Percentiles rank a stretch among this genome's conserved stretches.
Evolutionary conservation across 2,888 invertebrate genomes (phyloP).

Genomic region (Pseudanteris insignis): DNA sequence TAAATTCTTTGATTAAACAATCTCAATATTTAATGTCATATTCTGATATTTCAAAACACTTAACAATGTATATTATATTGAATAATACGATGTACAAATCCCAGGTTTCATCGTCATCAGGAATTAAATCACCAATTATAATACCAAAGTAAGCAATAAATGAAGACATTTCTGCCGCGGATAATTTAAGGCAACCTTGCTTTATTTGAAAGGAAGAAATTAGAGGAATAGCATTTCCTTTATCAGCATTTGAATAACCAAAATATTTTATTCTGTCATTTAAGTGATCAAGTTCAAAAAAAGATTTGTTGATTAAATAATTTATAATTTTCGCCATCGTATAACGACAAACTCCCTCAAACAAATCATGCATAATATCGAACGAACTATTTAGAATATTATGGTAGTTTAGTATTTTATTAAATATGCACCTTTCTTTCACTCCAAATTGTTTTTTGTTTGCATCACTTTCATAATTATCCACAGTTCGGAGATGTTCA

Average conservation of each 20-base stretch:
- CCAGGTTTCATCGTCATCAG: conserved; percentile 20
- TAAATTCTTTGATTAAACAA: conserved; percentile 1
- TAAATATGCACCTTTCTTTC: too few relatives aligned
- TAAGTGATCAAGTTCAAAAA: conserved; percentile 6
- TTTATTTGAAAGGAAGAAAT: conserved; percentile 3
- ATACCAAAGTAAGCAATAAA: conserved; percentile 19
- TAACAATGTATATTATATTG: conserved; percentile 21
- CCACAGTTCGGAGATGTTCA: conserved; percentile 1
- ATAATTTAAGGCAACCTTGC: conserved; percentile 11
- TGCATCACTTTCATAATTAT: too few relatives aligned
- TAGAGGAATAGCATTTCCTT: conserved; percentile 8
- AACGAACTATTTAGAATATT: not conserved
- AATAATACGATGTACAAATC: conserved; percentile 19
- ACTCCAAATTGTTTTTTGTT: too few relatives aligned
- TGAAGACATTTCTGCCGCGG: conserved; percentile 24
- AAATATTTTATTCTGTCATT: conserved; percentile 15
- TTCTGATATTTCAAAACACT: conserved; percentile 9
- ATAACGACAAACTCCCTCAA: conserved; percentile 10
- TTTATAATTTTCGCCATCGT: conserved; percentile 1
- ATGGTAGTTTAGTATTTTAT: too few relatives aligned
- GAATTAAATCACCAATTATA: conserved; percentile 8
- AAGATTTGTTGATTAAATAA: conserved; percentile 1
- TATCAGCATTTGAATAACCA: conserved; percentile 3
- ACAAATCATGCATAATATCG: conserved; percentile 15
- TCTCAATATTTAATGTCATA: conserved; percentile 9